A percentile compares a stretch with the other conserved stretches of the same genome.
These are phyloP conservation scores for Ctenosaura bakeri DNA, from an alignment of 2,797 vertebrate genomes.

Conservation along the genomic window DNA sequence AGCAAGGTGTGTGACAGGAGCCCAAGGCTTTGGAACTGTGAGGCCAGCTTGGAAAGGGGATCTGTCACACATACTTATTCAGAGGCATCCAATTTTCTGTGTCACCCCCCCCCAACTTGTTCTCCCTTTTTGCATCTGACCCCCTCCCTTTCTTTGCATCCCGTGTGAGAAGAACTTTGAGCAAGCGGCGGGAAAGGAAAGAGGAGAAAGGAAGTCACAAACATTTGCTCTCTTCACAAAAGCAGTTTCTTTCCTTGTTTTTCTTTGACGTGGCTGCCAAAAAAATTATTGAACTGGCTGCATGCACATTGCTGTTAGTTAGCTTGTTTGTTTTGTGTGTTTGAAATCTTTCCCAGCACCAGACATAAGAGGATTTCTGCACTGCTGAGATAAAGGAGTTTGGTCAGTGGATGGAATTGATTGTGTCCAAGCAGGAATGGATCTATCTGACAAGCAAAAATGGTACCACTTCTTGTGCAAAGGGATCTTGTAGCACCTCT, in stretches of 20 bases:
- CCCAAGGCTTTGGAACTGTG: no score
- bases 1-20: no score
- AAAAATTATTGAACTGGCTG: slow-evolving; percentile 26
- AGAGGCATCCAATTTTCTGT: no score
- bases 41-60: no score
- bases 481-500: no score
- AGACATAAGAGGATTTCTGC: slow-evolving; percentile 27
- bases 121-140: not conserved
- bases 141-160: not conserved
- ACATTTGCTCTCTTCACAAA: not conserved
- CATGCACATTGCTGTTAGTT: slow-evolving; percentile 7
- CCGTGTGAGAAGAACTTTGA: not conserved
- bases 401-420: not conserved
- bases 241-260: slow-evolving; percentile 1
- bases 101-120: not conserved
- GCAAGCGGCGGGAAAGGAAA: not conserved
- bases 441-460: slow-evolving; percentile 27
- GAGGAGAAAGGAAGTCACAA: not conserved
- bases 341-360: slow-evolving; percentile 40
- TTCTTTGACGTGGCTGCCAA: not conserved
- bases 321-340: slow-evolving; percentile 5
- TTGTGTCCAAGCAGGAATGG: slow-evolving; percentile 32
- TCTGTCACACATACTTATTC: no score
- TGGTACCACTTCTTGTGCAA: not conserved
- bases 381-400: slow-evolving; percentile 35